phyloP scores from a whole-genome alignment of 2,888 invertebrate genomes.

The Sarcophaga caerulescens region DNA sequence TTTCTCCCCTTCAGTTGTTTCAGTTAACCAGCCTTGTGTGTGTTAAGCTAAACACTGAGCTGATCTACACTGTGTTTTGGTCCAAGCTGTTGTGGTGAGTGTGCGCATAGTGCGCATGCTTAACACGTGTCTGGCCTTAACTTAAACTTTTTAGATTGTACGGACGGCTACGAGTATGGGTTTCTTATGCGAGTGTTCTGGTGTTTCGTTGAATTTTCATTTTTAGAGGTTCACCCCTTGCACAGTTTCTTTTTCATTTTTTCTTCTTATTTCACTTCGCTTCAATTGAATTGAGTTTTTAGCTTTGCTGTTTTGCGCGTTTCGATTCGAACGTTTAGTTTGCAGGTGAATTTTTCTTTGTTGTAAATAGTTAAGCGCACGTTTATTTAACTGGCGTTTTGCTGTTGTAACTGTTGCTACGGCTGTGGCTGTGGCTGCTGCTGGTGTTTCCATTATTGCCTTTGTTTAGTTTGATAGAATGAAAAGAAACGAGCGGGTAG shows the following conservation, averaged over 20 bases:
- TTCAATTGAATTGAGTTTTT: slow-evolving; percentile 62
- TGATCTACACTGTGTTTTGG: background rate
- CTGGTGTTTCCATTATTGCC: slow-evolving; percentile 35
- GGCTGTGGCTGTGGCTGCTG: slow-evolving; percentile 29
- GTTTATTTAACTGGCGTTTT: slow-evolving; percentile 59
- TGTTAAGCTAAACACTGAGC: no score
- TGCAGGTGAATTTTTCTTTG: slow-evolving; percentile 63
- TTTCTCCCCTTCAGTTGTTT: background rate
- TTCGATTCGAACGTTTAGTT: slow-evolving; percentile 13
- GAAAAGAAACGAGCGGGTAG: slow-evolving; percentile 16
- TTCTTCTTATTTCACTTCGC: slow-evolving; percentile 18
- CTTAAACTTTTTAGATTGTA: slow-evolving; percentile 60
- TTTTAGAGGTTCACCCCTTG: slow-evolving; percentile 62
- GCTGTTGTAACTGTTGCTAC: slow-evolving; percentile 6
- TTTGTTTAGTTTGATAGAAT: background rate
- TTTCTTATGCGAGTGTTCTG: slow-evolving; percentile 27
- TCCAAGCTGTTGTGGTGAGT: background rate
- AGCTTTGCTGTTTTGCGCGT: background rate
- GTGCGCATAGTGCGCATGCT: slow-evolving; percentile 74
- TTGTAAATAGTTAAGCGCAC: slow-evolving; percentile 52
- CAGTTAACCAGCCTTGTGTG: slow-evolving; percentile 31
- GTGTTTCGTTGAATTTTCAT: slow-evolving; percentile 15
- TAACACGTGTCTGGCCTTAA: slow-evolving; percentile 77
- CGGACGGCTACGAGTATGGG: background rate
- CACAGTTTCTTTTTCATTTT: slow-evolving; percentile 4